Conservation (phyloP, 1,140 invertebrate genomes). For the Eriosoma lanigerum region DNA sequence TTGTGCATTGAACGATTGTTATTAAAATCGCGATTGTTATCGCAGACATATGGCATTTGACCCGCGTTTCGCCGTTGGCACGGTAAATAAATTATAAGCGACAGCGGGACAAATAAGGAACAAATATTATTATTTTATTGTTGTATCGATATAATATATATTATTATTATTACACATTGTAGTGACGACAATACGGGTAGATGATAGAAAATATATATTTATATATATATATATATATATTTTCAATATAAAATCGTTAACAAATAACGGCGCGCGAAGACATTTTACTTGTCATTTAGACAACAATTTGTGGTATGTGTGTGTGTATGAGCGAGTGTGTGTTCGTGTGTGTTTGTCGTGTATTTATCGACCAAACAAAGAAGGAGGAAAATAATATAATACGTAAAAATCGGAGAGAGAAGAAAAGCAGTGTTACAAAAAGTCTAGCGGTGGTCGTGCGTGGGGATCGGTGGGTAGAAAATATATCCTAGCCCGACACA, state of each 20-base stretch:
- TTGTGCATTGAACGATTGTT: background rate
- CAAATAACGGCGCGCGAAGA: background rate
- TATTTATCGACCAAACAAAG: slow-evolving; percentile 29
- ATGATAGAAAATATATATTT: too few species aligned
- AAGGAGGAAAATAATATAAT: background rate
- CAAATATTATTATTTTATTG: background rate
- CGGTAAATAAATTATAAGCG: background rate
- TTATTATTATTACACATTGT: background rate
- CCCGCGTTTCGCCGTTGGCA: background rate
- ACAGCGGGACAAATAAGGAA: background rate
- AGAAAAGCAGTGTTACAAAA: slow-evolving; percentile 26
- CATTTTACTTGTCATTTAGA: slow-evolving; percentile 1
- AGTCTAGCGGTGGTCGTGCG: background rate
- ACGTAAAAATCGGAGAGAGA: background rate
- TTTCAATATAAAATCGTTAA: background rate
- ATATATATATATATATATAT: background rate
- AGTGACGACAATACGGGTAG: background rate
- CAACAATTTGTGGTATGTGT: background rate
- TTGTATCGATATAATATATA: background rate
- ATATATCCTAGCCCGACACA: slow-evolving; percentile 31
- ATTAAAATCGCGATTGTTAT: slow-evolving; percentile 20
- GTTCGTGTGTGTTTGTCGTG: background rate
- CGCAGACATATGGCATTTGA: background rate
- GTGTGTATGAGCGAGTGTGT: background rate
- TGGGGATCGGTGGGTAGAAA: background rate